A percentile compares a stretch with the other conserved stretches of the same genome.
These are phyloP conservation scores for Lepus oiostolus DNA, from an alignment of 2,797 vertebrate species.

Conservation along the genomic window DNA sequence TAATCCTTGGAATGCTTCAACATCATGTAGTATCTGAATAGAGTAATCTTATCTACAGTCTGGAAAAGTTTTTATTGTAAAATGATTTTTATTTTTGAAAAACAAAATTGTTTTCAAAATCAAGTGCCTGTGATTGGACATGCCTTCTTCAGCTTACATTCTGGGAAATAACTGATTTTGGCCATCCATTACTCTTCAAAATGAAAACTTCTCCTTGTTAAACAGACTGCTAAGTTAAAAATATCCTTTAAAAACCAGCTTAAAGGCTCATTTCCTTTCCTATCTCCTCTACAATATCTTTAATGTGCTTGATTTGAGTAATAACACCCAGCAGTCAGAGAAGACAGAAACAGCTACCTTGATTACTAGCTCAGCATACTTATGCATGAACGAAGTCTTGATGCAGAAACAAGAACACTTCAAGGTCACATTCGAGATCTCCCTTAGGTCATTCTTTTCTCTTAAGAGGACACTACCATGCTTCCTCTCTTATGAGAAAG, in stretches of 20 bases:
- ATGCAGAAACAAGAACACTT: slow-evolving; percentile 55
- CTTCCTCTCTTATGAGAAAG: slow-evolving; percentile 39
- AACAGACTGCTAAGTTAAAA: slow-evolving; percentile 52
- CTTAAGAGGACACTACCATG: slow-evolving; percentile 11
- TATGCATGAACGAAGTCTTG: neutral
- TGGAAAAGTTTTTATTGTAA: slow-evolving; percentile 72
- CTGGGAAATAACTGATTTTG: slow-evolving; percentile 30
- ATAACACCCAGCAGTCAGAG: slow-evolving; percentile 51
- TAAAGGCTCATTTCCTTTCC: slow-evolving; percentile 67
- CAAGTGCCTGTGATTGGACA: slow-evolving; percentile 49
- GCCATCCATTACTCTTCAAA: slow-evolving; percentile 63
- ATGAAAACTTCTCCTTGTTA: slow-evolving; percentile 36
- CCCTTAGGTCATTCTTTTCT: slow-evolving; percentile 30
- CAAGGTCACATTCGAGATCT: slow-evolving; percentile 18
- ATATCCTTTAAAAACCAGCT: slow-evolving; percentile 59
- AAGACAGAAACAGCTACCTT: slow-evolving; percentile 65
- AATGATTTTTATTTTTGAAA: slow-evolving; percentile 75
- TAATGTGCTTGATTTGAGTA: slow-evolving; percentile 70
- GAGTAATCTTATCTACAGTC: slow-evolving; percentile 64
- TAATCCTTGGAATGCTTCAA: slow-evolving; percentile 79
- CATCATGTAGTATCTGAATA: slow-evolving; percentile 63
- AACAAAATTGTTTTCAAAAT: slow-evolving; percentile 69
- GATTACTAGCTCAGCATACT: slow-evolving; percentile 33
- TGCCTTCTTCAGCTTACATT: slow-evolving; percentile 46
- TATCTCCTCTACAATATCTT: slow-evolving; percentile 55